Base-by-base conservation (phyloP, 1,140 invertebrate species). In the Streblospio benedicti region DNA sequence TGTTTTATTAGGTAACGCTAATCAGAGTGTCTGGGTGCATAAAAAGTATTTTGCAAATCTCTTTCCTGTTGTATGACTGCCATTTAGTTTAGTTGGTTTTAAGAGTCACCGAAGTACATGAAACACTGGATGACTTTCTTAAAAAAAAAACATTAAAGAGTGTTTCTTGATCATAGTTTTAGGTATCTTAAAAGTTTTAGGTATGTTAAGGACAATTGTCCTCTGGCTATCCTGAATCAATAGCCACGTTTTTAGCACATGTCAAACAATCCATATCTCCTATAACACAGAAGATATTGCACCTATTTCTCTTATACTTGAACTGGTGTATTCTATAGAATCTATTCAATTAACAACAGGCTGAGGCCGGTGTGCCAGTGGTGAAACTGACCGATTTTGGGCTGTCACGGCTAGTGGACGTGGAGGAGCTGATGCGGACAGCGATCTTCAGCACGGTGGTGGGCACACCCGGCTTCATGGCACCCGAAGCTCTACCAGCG, bases 391-490 rank as follows among this genome's bases (percentile, higher is more conserved):
- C 45, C 30, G 45, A 47, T 28, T 47, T 47, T 28, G 45, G 45
- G 30, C 45, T 47, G 45, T 23, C 45, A 2, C 25, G n/a, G 2
- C n/a, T n/a, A n/a, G n/a, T n/a, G n/a, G n/a, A n/a, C n/a, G 45
- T 27, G 23, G 5, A 23, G 16, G 5, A 6, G 45, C n/a, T 47
- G 45, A 28, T 28, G n/a, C 14, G 23, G 9, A 47, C 45, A 14
- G 45, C 45, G 23, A 4, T 16, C 9, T 27, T 18, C 4, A 6
- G 9, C 2, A 47, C 45, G 23, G 30, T 27, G 9, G 45, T 28
- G 2, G 45, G 45, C 25, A 47, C 45, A 47, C 45, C 45, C 12
- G 45, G 45, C n/a, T 47, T 47, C 45, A 47, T 47, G 45, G 45
- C 45, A 0, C 45, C 45, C 1, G n/a, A 28, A 47, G 45, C 25